Evolutionary conservation across 2,888 invertebrate genomes (phyloP).

Genomic region (Deroplatys truncata): DNA sequence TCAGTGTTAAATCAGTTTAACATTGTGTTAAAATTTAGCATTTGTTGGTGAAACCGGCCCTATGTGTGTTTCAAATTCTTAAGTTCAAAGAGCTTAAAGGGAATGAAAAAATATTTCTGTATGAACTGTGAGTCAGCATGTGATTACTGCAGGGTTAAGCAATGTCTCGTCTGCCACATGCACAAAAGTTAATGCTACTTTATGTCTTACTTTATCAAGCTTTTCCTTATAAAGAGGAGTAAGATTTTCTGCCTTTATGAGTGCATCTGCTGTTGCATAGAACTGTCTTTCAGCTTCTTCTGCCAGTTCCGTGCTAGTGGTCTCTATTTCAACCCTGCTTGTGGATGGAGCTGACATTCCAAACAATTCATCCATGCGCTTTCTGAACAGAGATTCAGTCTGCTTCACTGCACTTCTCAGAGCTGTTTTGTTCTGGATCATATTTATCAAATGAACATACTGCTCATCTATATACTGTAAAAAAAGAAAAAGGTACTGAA

Average conservation of each 20-base stretch:
- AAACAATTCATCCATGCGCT: not conserved
- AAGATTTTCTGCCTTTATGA: not conserved
- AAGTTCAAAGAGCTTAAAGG: no score
- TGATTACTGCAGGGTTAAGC: no score
- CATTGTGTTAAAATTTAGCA: no score
- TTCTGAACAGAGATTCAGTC: not conserved
- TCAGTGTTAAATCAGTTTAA: no score
- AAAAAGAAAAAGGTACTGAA: not conserved
- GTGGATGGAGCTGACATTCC: not conserved
- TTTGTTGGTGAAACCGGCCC: no score
- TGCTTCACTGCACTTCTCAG: not conserved
- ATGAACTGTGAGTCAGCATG: no score
- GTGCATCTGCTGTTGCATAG: not conserved
- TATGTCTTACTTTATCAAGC: not conserved
- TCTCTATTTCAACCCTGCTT: not conserved
- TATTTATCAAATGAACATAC: not conserved
- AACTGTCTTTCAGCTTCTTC: not conserved
- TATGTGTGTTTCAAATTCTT: no score
- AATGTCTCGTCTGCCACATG: no score
- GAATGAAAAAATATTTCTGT: no score
- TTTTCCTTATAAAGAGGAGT: not conserved
- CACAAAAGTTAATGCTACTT: no score
- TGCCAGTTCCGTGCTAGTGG: not conserved
- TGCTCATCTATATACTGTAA: not conserved
- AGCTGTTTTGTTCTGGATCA: not conserved